phyloP scores from a whole-genome alignment of 2,113 vertebrate genomes.

The Esox niger region DNA sequence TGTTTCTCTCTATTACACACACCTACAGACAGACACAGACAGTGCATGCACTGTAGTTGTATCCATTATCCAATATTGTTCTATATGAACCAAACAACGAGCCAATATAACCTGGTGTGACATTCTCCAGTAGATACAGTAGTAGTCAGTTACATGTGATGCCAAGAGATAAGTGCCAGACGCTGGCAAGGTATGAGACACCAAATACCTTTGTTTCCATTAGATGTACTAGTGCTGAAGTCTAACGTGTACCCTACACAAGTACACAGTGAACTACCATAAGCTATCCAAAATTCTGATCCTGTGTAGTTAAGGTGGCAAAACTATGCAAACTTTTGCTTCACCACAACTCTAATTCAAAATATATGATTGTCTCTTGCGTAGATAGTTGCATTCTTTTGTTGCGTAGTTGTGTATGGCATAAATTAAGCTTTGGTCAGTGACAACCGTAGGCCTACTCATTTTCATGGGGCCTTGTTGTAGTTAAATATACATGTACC shows the following conservation, averaged over 20 bases:
- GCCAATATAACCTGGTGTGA: neutral
- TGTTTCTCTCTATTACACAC: neutral
- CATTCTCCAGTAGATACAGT: neutral
- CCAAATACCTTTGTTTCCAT: conserved; percentile 7
- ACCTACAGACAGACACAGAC: conserved; percentile 1
- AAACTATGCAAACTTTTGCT: too few species aligned
- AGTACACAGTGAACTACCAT: too few species aligned
- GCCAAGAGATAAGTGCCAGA: conserved; percentile 5
- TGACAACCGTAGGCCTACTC: neutral
- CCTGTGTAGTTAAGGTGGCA: too few species aligned
- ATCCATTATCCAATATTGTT: neutral
- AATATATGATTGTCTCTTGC: too few species aligned
- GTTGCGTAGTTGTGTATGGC: too few species aligned
- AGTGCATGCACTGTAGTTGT: neutral
- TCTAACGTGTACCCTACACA: too few species aligned
- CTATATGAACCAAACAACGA: neutral
- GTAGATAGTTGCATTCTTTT: too few species aligned
- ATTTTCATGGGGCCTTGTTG: conserved; percentile 1
- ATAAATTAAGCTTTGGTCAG: neutral
- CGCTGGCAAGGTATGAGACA: conserved; percentile 8
- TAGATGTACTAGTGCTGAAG: neutral
- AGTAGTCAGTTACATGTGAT: conserved; percentile 3
- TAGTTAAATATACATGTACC: neutral
- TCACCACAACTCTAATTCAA: too few species aligned
- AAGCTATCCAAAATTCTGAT: too few species aligned